Evolutionary conservation across 2,113 vertebrate genomes (phyloP).

Genomic region (Rattus rattus): DNA sequence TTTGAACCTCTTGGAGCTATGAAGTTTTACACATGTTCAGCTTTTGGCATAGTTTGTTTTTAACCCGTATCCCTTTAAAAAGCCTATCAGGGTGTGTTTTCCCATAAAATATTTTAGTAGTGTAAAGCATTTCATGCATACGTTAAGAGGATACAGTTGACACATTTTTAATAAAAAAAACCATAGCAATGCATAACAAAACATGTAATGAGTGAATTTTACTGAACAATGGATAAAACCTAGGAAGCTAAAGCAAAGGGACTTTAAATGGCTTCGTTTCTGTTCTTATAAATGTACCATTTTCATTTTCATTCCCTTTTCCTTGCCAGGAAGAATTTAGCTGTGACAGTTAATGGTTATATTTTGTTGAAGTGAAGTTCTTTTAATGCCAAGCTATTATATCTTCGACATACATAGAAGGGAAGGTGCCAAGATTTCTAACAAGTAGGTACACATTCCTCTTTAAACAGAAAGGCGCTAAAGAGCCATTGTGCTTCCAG

Average conservation of each 20-base stretch:
- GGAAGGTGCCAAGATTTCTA: slow-evolving; percentile 71
- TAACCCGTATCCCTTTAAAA: slow-evolving; percentile 30
- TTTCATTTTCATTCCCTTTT: slow-evolving; percentile 10
- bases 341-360: slow-evolving; percentile 68
- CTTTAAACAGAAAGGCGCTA: slow-evolving; percentile 64
- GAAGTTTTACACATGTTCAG: not conserved
- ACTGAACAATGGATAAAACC: slow-evolving; percentile 47
- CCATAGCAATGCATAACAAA: slow-evolving; percentile 61
- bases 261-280: slow-evolving; percentile 70
- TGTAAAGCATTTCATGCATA: slow-evolving; percentile 5
- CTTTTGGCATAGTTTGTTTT: not conserved
- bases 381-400: slow-evolving; percentile 69
- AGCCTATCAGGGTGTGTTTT: slow-evolving; percentile 45
- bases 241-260: slow-evolving; percentile 65
- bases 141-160: not conserved
- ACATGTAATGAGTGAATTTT: slow-evolving; percentile 62
- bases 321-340: slow-evolving; percentile 55
- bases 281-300: slow-evolving; percentile 38
- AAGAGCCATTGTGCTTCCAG: slow-evolving; percentile 73
- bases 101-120: slow-evolving; percentile 47
- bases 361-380: slow-evolving; percentile 75
- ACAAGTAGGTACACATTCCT: slow-evolving; percentile 54
- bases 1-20: not conserved
- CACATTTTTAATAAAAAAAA: slow-evolving; percentile 53
- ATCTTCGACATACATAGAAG: slow-evolving; percentile 62